Evolutionary conservation across 2,888 invertebrate species (phyloP), one percentile per base, ranked within the genome.

Genomic region (Encarsia formosa): DNA sequence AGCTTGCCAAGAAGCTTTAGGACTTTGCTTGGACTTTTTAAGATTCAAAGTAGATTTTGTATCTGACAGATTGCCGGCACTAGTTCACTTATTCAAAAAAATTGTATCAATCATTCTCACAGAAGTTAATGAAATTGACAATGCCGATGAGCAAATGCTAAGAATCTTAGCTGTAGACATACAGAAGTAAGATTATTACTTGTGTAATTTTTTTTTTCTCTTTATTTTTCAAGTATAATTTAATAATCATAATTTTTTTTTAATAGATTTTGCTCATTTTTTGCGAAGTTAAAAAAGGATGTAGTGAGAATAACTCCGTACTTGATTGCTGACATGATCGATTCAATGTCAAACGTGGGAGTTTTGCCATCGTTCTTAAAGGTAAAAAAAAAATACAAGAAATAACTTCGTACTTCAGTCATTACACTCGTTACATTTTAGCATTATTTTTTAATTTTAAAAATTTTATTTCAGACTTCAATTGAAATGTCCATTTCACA

Each of bases 301-400:
- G 59, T 71, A 26, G 53, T 54, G 22, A 63, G 67, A 41, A 47
- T 68, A 15, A 64, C 64, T 54, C 63, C 71, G 8, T 70, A 70
- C 49, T 37, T 70, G 5, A 61, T 73, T 42, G 64, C 69, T 5
- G 69, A 72, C 61, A 53, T 72, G n/a, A 59, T 73, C 5, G 56
- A 63, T 48, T 56, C 65, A n/a, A 62, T 63, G 51, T 63, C 64
- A 5, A 62, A 64, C 51, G 59, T 56, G 42, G 58, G 58, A 18
- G 61, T 61, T 13, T 53, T 68, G 54, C 61, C 66, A 32, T 39
- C 54, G 16, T 62, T 54, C 31, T 45, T 70, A 4, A 73, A 73
- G 63, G 72, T 73, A 65, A 57, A 19, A 3, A 29, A 9, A 38
- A 4, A 18, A 8, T 2, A 4, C 8, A 38, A 38, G 5, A 20